Evolutionary conservation across 2,113 vertebrate species (phyloP), one percentile per base, ranked within the genome.

Genomic region (human (Homo sapiens)): DNA sequence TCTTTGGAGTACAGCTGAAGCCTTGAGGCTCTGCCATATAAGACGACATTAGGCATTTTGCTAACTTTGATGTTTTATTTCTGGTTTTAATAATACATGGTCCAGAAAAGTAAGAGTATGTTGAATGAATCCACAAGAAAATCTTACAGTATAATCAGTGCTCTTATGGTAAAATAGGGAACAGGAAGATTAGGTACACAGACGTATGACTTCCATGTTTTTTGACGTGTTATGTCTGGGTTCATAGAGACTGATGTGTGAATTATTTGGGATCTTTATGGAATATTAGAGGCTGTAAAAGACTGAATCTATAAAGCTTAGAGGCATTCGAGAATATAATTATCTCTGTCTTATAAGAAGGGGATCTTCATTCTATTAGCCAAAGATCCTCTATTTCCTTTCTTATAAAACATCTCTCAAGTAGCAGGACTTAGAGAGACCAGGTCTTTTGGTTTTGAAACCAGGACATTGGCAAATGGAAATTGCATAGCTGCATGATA

Each of bases 11-110:
- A 73, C 64, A 98, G 85, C 94, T 92, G 91, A 97, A 98, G 96
- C 95, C 97, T 98, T 18, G 93, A 97, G 98, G 96, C 96, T 98
- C 97, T 97, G 97, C 96, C 96, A 6, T 97, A 91, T 86, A 80
- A 88, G 94, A 97, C 97, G 95, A 95, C 86, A 16, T 87, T 84
- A 98, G 98, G 89, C 75, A 32, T 98, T 98, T 98, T 98, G 97
- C 98, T 99, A 98, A 97, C 96, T 92, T 98, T 97, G 97, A 93
- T 98, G 96, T 96, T 98, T 98, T 98, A 96, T 98, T 98, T 98
- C 87, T 90, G 59, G 95, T 98, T 98, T 96, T 97, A 98, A 59
- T 97, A 89, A 98, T 97, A 43, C 78, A 32, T 97, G 96, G 97
- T 96, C 96, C 85, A 97, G 97, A 90, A 98, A 98, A 96, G 48